Percentiles rank a stretch among this genome's conserved stretches.
These are phyloP conservation scores for Gila robusta DNA, from an alignment of 2,797 vertebrate genomes.

Conservation along the genomic window DNA sequence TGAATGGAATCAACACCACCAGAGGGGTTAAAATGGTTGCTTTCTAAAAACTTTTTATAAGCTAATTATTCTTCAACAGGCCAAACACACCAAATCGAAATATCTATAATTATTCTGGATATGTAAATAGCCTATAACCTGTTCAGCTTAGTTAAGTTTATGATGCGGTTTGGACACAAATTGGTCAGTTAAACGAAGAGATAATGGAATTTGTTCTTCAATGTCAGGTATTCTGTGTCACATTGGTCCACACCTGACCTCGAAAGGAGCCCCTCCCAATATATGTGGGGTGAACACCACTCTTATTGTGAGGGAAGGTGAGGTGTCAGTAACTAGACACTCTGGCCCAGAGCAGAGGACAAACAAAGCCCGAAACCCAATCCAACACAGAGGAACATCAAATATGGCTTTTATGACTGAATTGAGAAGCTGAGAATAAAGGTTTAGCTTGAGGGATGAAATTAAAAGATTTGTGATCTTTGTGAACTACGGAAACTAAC, in stretches of 20 bases:
- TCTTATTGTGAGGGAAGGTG: constrained; percentile 74
- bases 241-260: constrained; percentile 69
- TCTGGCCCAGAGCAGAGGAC: constrained; percentile 65
- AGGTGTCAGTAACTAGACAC: constrained; percentile 73
- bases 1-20: background rate
- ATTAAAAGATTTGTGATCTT: constrained; percentile 34
- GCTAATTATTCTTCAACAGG: background rate
- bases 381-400: constrained; percentile 67
- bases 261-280: constrained; percentile 59
- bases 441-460: constrained; percentile 62
- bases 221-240: constrained; percentile 63
- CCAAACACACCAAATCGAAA: background rate
- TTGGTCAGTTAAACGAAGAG: background rate
- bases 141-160: background rate
- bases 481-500: constrained; percentile 15
- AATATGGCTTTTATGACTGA: constrained; percentile 65
- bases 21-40: background rate
- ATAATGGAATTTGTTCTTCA: constrained; percentile 20
- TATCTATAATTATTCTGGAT: background rate
- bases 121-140: background rate
- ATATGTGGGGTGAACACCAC: constrained; percentile 69
- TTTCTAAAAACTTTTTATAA: background rate
- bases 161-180: background rate
- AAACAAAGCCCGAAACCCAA: constrained; percentile 75
- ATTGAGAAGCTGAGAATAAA: constrained; percentile 67